Evolutionary conservation across 2,888 invertebrate species (phyloP).

Genomic region (Clitarchus hookeri): DNA sequence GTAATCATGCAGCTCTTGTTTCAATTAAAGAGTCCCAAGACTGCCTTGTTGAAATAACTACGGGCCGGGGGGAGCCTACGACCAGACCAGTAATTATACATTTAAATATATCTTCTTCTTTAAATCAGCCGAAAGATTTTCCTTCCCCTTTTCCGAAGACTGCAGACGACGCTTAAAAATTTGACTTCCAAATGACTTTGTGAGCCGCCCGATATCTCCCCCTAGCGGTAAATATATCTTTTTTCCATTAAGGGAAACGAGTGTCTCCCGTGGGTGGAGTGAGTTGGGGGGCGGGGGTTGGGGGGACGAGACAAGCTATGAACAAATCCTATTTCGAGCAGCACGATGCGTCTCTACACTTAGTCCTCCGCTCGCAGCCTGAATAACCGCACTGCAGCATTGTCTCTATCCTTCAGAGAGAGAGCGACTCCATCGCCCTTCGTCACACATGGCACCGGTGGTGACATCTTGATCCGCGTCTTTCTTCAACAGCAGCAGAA

Average conservation of each 20-base stretch:
- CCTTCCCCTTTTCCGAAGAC: background rate
- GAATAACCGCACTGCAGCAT: background rate
- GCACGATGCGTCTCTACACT: background rate
- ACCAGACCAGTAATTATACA: constrained; percentile 7
- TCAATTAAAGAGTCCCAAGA: background rate
- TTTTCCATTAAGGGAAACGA: background rate
- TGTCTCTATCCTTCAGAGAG: background rate
- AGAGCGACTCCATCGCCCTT: background rate
- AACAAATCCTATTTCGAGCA: constrained; percentile 10
- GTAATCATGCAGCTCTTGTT: background rate
- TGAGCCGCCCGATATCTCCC: background rate
- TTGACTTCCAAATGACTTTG: constrained; percentile 24
- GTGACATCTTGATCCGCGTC: background rate
- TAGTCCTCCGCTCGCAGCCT: background rate
- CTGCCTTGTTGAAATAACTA: too few relatives aligned
- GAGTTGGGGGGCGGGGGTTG: too few relatives aligned
- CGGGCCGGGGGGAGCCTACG: background rate
- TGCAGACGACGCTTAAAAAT: constrained; percentile 20
- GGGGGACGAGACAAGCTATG: background rate
- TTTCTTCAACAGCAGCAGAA: background rate
- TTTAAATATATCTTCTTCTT: constrained; percentile 23
- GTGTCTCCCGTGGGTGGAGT: background rate
- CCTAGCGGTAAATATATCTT: background rate
- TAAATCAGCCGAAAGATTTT: constrained; percentile 11
- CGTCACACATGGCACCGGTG: background rate